These are phyloP conservation scores for Aphaenogaster rudis DNA, from an alignment of 1,140 invertebrate species.

Conservation along the genomic window DNA sequence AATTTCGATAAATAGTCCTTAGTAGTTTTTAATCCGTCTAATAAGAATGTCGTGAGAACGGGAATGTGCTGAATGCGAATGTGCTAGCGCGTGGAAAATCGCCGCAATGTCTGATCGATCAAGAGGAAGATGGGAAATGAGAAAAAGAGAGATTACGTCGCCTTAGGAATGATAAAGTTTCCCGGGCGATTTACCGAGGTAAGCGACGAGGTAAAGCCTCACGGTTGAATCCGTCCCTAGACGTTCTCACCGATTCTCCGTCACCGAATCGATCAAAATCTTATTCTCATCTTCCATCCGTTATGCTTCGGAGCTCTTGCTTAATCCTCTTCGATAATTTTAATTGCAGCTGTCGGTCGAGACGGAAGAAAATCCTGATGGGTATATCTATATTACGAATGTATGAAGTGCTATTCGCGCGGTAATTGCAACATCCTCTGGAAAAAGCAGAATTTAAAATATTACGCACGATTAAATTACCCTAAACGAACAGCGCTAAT, in stretches of 20 bases:
- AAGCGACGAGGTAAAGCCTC: conserved; percentile 57
- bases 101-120: conserved; percentile 60
- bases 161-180: conserved; percentile 64
- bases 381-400: neutral
- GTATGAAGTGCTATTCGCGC: conserved; percentile 7
- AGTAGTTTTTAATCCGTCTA: conserved; percentile 45
- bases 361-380: neutral
- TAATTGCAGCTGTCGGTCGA: conserved; percentile 37
- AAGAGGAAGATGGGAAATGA: conserved; percentile 55
- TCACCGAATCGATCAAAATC: conserved; percentile 60
- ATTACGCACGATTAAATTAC: neutral
- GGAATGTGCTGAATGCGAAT: conserved; percentile 39
- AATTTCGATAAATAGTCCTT: conserved; percentile 64
- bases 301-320: conserved; percentile 13
- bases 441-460: conserved; percentile 9
- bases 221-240: conserved; percentile 40
- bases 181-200: conserved; percentile 52
- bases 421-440: neutral
- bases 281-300: conserved; percentile 49
- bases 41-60: conserved; percentile 38
- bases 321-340: conserved; percentile 46
- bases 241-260: conserved; percentile 35
- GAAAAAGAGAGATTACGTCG: conserved; percentile 62
- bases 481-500: neutral
- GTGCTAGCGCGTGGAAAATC: conserved; percentile 44